These are phyloP conservation scores for Vombatus ursinus DNA, from an alignment of 2,113 vertebrate genomes.

Conservation along the genomic window DNA sequence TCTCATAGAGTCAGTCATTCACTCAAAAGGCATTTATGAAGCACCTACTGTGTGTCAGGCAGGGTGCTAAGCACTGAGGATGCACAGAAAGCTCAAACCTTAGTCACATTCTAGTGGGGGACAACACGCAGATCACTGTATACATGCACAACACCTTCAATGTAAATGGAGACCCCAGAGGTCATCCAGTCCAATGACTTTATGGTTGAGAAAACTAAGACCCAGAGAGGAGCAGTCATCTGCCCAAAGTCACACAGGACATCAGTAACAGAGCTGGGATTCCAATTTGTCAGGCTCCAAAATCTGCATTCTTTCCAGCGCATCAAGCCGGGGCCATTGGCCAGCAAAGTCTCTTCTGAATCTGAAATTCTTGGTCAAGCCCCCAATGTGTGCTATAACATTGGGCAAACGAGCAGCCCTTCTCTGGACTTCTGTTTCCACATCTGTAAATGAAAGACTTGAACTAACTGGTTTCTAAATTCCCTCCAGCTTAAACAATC, in stretches of 20 bases:
- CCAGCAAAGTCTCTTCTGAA: background rate
- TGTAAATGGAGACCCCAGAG: background rate
- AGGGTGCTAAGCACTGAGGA: no score
- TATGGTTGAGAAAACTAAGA: background rate
- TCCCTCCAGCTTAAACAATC: background rate
- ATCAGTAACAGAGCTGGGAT: background rate
- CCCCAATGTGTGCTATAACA: accelerated
- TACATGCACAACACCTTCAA: background rate
- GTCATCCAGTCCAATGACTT: background rate
- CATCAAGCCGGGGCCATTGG: background rate
- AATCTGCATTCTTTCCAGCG: no score
- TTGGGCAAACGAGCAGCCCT: background rate
- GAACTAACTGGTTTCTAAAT: background rate
- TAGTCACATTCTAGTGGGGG: background rate
- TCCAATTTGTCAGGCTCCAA: background rate
- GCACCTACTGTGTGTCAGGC: background rate
- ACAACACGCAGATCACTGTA: background rate
- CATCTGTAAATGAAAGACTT: background rate
- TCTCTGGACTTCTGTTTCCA: background rate
- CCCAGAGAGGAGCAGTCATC: background rate
- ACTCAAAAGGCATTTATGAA: background rate
- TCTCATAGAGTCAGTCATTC: background rate
- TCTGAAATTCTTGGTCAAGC: background rate
- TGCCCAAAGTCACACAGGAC: background rate
- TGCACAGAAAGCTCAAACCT: background rate